Conservation (phyloP, 1,140 invertebrate species). For the Cyrtorhinus lividipennis region DNA sequence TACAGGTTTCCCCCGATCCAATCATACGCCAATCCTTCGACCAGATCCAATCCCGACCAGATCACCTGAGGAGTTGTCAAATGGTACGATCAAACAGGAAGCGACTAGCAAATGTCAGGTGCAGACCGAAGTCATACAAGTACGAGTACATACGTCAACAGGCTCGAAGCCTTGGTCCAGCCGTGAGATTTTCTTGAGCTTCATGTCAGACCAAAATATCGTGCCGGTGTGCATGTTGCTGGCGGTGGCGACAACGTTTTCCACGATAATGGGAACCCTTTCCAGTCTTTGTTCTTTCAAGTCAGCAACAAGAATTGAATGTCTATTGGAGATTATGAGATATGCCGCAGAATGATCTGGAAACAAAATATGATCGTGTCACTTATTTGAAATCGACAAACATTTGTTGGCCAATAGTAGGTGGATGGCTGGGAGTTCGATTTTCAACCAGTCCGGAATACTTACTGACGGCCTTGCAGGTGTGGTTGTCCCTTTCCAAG, state of each 20-base stretch:
- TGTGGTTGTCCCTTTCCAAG: slow-evolving; percentile 63
- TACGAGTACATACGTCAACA: slow-evolving; percentile 26
- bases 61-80: slow-evolving; percentile 43
- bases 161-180: slow-evolving; percentile 48
- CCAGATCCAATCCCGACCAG: slow-evolving; percentile 73
- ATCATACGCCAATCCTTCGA: slow-evolving; percentile 90
- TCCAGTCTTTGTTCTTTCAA: slow-evolving; percentile 79
- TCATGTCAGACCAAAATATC: slow-evolving; percentile 97
- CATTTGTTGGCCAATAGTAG: no score
- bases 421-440: not conserved
- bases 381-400: no score
- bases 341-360: slow-evolving; percentile 70
- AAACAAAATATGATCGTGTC: no score
- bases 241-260: slow-evolving; percentile 91
- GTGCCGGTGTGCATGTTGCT: slow-evolving; percentile 89
- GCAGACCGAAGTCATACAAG: no score
- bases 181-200: slow-evolving; percentile 84
- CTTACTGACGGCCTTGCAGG: slow-evolving; percentile 77
- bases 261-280: slow-evolving; percentile 78
- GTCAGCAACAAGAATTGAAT: slow-evolving; percentile 84
- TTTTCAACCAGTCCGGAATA: no score
- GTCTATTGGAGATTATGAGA: slow-evolving; percentile 86
- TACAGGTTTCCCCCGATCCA: slow-evolving; percentile 92
- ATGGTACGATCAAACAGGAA: no score
- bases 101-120: not conserved